phyloP scores from a whole-genome alignment of 2,113 vertebrate species.

The Paedocypris sp. region DNA sequence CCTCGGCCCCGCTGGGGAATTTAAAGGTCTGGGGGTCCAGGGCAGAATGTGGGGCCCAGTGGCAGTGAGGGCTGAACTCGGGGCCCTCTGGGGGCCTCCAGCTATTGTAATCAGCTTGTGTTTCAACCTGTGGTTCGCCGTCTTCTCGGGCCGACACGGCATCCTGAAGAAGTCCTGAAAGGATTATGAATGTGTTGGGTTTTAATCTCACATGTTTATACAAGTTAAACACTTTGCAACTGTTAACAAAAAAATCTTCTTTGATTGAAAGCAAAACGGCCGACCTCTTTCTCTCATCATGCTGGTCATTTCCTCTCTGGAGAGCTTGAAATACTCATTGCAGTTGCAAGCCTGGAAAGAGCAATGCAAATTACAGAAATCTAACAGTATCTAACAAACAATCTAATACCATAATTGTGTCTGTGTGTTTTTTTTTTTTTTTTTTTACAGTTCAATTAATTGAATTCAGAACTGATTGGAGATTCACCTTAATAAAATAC shows the following conservation, averaged over 20 bases:
- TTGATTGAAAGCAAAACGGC: too few relatives aligned
- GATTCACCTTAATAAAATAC: too few relatives aligned
- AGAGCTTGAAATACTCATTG: slow-evolving; percentile 65
- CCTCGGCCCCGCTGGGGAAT: slow-evolving; percentile 23
- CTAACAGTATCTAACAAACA: too few relatives aligned
- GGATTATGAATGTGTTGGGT: too few relatives aligned
- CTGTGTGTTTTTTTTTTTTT: too few relatives aligned
- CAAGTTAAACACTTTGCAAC: too few relatives aligned
- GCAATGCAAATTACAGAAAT: background rate
- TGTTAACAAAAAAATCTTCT: too few relatives aligned
- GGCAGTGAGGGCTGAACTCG: slow-evolving; percentile 36
- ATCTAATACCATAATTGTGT: too few relatives aligned
- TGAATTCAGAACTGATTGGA: too few relatives aligned
- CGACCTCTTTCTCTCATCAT: slow-evolving; percentile 51
- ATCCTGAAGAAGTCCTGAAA: slow-evolving; percentile 36
- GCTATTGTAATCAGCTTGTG: slow-evolving; percentile 23
- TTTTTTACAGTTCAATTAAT: too few relatives aligned
- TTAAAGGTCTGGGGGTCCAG: slow-evolving; percentile 33
- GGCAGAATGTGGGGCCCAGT: slow-evolving; percentile 38
- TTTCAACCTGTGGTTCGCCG: background rate
- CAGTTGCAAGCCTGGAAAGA: slow-evolving; percentile 67
- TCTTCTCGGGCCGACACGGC: background rate
- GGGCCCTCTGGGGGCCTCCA: slow-evolving; percentile 42
- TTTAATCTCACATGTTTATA: too few relatives aligned
- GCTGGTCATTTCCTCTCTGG: slow-evolving; percentile 57